These are phyloP conservation scores for Xylocopa sonorina DNA, from an alignment of 1,140 invertebrate genomes.

Conservation along the genomic window DNA sequence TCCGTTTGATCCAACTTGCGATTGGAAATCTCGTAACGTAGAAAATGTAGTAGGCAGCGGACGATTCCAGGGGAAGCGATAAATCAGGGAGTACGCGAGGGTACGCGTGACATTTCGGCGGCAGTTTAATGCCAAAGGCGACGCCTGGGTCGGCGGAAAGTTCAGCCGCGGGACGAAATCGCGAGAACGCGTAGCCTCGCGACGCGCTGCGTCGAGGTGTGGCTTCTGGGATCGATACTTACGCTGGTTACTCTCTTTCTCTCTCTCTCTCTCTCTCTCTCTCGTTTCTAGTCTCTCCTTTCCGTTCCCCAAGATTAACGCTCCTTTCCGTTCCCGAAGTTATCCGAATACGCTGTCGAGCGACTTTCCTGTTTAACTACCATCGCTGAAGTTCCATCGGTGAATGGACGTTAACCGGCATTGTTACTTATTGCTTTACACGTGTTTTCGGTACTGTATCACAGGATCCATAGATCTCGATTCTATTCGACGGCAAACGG, in stretches of 20 bases:
- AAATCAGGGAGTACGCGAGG: not conserved
- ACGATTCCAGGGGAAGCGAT: not conserved
- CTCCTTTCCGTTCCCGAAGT: not conserved
- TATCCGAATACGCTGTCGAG: not conserved
- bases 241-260: slow-evolving; percentile 19
- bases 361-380: not conserved
- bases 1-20: too few relatives aligned
- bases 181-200: slow-evolving; percentile 32
- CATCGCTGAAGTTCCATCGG: not conserved
- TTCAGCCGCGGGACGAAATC: slow-evolving; percentile 25
- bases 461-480: too few relatives aligned
- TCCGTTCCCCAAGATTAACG: not conserved
- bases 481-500: too few relatives aligned
- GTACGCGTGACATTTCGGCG: not conserved
- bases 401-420: slow-evolving; percentile 1
- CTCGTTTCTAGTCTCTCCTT: slow-evolving; percentile 19
- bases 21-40: too few relatives aligned
- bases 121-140: slow-evolving; percentile 3
- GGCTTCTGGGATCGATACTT: slow-evolving; percentile 62
- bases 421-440: not conserved
- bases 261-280: too few relatives aligned
- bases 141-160: not conserved
- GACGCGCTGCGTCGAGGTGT: slow-evolving; percentile 45
- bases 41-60: too few relatives aligned
- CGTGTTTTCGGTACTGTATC: not conserved